Evolutionary conservation across 2,888 invertebrate species (phyloP), one percentile per base, ranked within the genome.

Genomic region (Rhyacophila evoluta): DNA sequence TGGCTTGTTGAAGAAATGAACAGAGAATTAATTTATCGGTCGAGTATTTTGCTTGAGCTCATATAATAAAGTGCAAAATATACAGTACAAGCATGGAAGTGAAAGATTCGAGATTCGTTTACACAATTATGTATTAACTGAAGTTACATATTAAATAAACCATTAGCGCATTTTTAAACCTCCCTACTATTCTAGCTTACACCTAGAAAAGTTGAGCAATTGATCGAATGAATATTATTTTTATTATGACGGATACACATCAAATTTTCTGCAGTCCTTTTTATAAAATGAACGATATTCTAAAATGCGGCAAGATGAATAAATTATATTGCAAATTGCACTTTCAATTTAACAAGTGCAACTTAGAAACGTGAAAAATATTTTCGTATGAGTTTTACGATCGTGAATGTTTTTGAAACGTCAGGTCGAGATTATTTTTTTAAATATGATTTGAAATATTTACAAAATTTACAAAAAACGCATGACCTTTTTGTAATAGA

Each of bases 181-280:
- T 77, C 38, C 55, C 38, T 77, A 71, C 55, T 77, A 74, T 41
- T 72, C 77, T 80, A 77, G 73, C 74, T 69, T 80, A 80, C 12
- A 74, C 11, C 76, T 78, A 81, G 74, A 68, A 78, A 72, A 79
- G 67, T 80, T 78, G 81, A 81, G 78, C 78, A 79, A 81, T 72
- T 67, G 29, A 69, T 69, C 29, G 15, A 69, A 33, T 69, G 33
- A 33, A 29, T 28, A 28, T 6, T 15, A 69, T 69, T 69, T n/a
- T 12, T 27, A 69, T 8, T 28, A 28, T 28, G 28, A 69, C 28
- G 69, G 69, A 69, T 69, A 69, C 69, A 29, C 69, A 15, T 27
- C 29, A 28, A 29, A 69, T 69, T 69, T 28, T 29, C 69, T 28
- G 10, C 28, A 15, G 29, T 69, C n/a, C 69, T 69, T 69, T 69